Percentiles rank a stretch among this genome's conserved stretches.
phyloP scores from a whole-genome alignment of 2,113 vertebrate species.

The Antigone vipio region DNA sequence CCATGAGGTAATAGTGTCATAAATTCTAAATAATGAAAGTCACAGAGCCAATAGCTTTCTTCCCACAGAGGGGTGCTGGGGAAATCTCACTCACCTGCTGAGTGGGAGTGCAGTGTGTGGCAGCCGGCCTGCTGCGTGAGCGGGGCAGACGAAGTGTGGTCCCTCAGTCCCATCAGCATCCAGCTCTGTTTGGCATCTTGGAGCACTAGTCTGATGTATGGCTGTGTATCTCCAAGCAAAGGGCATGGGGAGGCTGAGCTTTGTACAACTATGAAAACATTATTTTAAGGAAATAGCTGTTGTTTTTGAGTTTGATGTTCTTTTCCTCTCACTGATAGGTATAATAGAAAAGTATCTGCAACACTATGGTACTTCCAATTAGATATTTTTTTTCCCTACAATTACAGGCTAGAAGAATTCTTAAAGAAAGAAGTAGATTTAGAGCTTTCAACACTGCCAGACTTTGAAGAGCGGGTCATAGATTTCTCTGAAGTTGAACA shows the following conservation, averaged over 20 bases:
- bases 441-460: conserved; percentile 75
- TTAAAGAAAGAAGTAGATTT: conserved; percentile 80
- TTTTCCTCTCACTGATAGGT: not conserved
- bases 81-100: not conserved
- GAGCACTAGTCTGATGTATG: not conserved
- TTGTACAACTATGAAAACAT: not conserved
- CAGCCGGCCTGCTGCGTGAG: not conserved
- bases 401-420: conserved; percentile 82
- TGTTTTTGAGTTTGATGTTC: not conserved
- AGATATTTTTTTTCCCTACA: not conserved
- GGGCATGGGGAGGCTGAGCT: not conserved
- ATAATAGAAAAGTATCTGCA: not conserved
- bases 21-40: not conserved
- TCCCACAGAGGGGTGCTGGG: not conserved
- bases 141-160: rapidly evolving
- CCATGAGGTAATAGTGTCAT: not conserved
- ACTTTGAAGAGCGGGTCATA: conserved; percentile 78
- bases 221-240: not conserved
- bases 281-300: not conserved
- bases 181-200: not conserved
- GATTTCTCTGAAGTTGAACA: conserved; percentile 88
- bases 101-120: rapidly evolving
- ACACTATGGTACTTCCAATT: not conserved
- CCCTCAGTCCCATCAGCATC: not conserved
- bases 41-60: not conserved